Base-by-base conservation (phyloP, 2,888 invertebrate genomes). In the Eristalis tenax region DNA sequence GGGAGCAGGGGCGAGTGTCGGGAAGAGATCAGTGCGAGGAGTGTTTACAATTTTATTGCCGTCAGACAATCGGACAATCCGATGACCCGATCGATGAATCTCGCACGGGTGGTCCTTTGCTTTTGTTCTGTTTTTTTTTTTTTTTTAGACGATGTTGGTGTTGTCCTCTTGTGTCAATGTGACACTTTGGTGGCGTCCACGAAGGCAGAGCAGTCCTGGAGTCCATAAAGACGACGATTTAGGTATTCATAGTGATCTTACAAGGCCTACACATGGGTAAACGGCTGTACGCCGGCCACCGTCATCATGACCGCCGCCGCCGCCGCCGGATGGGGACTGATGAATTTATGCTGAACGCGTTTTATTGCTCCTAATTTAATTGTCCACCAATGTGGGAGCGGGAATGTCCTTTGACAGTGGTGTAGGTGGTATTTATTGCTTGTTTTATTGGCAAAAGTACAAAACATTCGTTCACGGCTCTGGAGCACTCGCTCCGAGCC, bases 341-440 rank as follows among this genome's bases (percentile, higher is more conserved):
- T 76, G 76, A 76, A 87, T 87, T 83, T 83, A 87, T 87, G 66
- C 75, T 83, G 57, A 79, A 87, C 57, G 73, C 59, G 63, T 87
- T 87, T 80, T 87, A 83, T 87, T 87, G 87, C 79, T 87, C 87
- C 87, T 76, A 83, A 87, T 87, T 87, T 87, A 87, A 87, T 87
- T 87, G 87, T 83, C 79, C 63, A 76, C 73, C 63, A 6, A 18
- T 40, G 50, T 38, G 73, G 66, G 59, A 59, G 59, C 68, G 43
- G 38, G 76, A 69, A 74, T 86, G 74, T 82, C 85, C 85, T 86
- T 83, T 83, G 81, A 85, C 84, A 84, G 71, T 66, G 77, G 78
- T 83, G 78, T 86, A 86, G 86, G 83, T 75, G 83, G 82, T 83
- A 83, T 86, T 83, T 86, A 86, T 86, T 61, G 75, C 70, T 79